phyloP scores from a whole-genome alignment of 2,888 invertebrate species.

The Tyria jacobaeae region DNA sequence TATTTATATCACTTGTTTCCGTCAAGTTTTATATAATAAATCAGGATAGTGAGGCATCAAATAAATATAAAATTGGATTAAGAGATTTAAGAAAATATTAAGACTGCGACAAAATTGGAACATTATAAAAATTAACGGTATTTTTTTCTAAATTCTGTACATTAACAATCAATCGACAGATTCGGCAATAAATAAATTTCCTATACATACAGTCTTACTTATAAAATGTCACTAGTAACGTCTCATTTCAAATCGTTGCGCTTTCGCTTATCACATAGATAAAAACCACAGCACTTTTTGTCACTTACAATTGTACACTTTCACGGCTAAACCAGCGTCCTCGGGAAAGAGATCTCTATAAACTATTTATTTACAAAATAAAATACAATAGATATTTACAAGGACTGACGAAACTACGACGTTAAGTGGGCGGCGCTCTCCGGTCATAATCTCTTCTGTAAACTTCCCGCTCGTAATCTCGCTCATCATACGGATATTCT shows the following conservation, averaged over 20 bases:
- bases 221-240: slow-evolving; percentile 73
- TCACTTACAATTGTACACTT: slow-evolving; percentile 81
- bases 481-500: slow-evolving; percentile 85
- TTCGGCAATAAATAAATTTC: slow-evolving; percentile 83
- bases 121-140: slow-evolving; percentile 79
- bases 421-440: slow-evolving; percentile 87
- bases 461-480: slow-evolving; percentile 86
- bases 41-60: slow-evolving; percentile 66
- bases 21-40: slow-evolving; percentile 69
- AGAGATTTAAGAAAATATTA: slow-evolving; percentile 64
- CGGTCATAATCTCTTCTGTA: slow-evolving; percentile 89
- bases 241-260: slow-evolving; percentile 70
- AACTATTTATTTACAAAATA: slow-evolving; percentile 75
- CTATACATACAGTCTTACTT: slow-evolving; percentile 84
- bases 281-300: slow-evolving; percentile 85
- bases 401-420: slow-evolving; percentile 29
- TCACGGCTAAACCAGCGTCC: slow-evolving; percentile 71
- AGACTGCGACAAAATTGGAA: slow-evolving; percentile 77
- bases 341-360: slow-evolving; percentile 65
- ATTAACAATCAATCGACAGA: slow-evolving; percentile 77
- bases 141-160: slow-evolving; percentile 76
- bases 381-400: slow-evolving; percentile 76
- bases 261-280: slow-evolving; percentile 83
- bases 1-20: slow-evolving; percentile 79
- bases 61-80: slow-evolving; percentile 76